Base-by-base conservation (phyloP, 2,797 vertebrate genomes). In the Mus minutoides region DNA sequence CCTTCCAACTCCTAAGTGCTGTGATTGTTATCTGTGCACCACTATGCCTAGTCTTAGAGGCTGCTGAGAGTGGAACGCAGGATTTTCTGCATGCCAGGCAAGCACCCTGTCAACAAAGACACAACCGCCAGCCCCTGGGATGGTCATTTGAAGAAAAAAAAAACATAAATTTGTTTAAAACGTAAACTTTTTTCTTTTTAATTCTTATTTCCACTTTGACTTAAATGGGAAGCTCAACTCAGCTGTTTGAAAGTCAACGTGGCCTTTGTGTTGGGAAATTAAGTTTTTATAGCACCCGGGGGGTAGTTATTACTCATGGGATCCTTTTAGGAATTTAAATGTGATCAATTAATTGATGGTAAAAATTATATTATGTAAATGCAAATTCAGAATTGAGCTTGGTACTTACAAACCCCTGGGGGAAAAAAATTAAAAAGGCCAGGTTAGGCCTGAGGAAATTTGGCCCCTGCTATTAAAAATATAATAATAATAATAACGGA, bases 321-420 rank as follows among this genome's bases (percentile, higher is more conserved):
- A 83, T 97, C 98, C 97, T 98, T 97, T 97, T 92, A 98, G 97
- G 97, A 98, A 98, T 97, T 98, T 98, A 98, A 98, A 98, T 98
- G 88, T 96, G 97, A 98, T 98, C 97, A 95, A 98, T 98, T 98
- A 98, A 98, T 98, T 98, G 98, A 97, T 98, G 98, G 98, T 97
- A 98, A 98, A 98, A 98, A 97, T 98, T 98, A 98, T 98, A 97
- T 97, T 98, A 98, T 92, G 97, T 98, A 98, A 98, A 98, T 98
- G 96, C 98, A 98, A 98, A 98, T 98, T 98, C 97, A 91, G 62
- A 98, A 97, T 97, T 96, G 97, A 98, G 95, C 95, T 97, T 97
- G 92, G 91, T 97, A 95, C 97, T 98, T 97, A 94, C 78, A 84
- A 98, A 98, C 97, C 97, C 97, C 98, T 92, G 80, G 77, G 98